Evolutionary conservation across 2,888 invertebrate genomes (phyloP).

Genomic region (Drosophila colorata): DNA sequence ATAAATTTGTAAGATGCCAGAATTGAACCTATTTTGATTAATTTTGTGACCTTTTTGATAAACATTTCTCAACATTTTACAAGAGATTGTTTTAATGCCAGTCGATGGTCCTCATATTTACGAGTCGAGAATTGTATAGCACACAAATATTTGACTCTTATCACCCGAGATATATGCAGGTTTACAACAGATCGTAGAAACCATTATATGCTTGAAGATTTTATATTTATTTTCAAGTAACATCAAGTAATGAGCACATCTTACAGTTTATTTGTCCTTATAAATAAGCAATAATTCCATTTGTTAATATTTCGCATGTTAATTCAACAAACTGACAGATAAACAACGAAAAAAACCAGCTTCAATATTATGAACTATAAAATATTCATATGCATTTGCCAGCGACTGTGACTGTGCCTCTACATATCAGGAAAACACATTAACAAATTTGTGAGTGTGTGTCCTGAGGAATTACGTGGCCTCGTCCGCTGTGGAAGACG

Average conservation of each 20-base stretch:
- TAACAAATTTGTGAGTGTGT: slow-evolving; percentile 66
- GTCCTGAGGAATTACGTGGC: slow-evolving; percentile 45
- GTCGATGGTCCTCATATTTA: too few species aligned
- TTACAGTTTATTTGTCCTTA: slow-evolving; percentile 19
- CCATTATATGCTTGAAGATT: too few species aligned
- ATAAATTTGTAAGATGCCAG: too few species aligned
- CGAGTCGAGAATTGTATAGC: too few species aligned
- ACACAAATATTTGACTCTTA: too few species aligned
- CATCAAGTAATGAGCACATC: slow-evolving; percentile 2
- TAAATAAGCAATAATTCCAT: slow-evolving; percentile 40
- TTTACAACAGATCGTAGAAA: too few species aligned
- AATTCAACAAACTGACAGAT: slow-evolving; percentile 43
- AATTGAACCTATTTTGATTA: too few species aligned
- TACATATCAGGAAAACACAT: slow-evolving; percentile 64
- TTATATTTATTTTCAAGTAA: neutral
- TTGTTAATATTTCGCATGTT: slow-evolving; percentile 41
- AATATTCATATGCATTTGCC: slow-evolving; percentile 73
- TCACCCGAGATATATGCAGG: too few species aligned
- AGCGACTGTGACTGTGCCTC: neutral
- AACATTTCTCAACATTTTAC: too few species aligned
- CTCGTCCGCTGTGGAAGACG: slow-evolving; percentile 17
- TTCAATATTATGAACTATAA: slow-evolving; percentile 63
- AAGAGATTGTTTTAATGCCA: too few species aligned
- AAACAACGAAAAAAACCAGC: slow-evolving; percentile 9
- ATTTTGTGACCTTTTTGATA: too few species aligned